Evolutionary conservation across 1,140 invertebrate genomes (phyloP).

Genomic region (Drosophila virilis): DNA sequence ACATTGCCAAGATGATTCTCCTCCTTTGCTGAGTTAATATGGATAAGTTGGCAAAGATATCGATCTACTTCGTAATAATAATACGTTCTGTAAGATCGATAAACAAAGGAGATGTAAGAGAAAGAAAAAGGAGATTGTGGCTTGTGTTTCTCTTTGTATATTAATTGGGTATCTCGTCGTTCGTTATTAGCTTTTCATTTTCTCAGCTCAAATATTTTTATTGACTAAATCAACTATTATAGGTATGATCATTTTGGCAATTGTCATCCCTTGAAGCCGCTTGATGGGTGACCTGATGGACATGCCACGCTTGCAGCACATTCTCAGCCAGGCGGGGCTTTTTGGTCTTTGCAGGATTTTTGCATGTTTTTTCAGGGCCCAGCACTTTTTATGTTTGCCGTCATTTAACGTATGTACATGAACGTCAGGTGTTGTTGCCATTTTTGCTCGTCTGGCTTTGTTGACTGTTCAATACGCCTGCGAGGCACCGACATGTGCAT

Average conservation of each 20-base stretch:
- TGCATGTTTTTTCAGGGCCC: conserved; percentile 8
- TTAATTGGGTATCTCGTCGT: too few species aligned
- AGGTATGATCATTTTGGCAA: not conserved
- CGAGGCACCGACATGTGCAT: conserved; percentile 15
- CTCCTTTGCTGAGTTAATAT: too few species aligned
- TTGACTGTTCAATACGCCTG: conserved; percentile 48
- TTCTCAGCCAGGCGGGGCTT: not conserved
- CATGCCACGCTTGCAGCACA: not conserved
- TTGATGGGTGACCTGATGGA: not conserved
- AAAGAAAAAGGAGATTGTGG: too few species aligned
- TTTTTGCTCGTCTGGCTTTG: conserved; percentile 39
- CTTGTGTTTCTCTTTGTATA: too few species aligned
- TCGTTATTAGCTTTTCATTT: too few species aligned
- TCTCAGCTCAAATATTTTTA: not conserved
- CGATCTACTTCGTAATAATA: too few species aligned
- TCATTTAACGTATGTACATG: conserved; percentile 31
- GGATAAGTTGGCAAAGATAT: too few species aligned
- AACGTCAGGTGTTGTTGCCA: conserved; percentile 18
- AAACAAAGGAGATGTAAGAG: too few species aligned
- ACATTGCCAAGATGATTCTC: too few species aligned
- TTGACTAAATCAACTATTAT: not conserved
- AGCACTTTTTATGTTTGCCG: conserved; percentile 57
- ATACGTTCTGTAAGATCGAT: too few species aligned
- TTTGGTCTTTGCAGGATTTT: conserved; percentile 1
- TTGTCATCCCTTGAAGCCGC: not conserved